Conservation (phyloP, 2,888 invertebrate species). For the Lumbricus terrestris region DNA sequence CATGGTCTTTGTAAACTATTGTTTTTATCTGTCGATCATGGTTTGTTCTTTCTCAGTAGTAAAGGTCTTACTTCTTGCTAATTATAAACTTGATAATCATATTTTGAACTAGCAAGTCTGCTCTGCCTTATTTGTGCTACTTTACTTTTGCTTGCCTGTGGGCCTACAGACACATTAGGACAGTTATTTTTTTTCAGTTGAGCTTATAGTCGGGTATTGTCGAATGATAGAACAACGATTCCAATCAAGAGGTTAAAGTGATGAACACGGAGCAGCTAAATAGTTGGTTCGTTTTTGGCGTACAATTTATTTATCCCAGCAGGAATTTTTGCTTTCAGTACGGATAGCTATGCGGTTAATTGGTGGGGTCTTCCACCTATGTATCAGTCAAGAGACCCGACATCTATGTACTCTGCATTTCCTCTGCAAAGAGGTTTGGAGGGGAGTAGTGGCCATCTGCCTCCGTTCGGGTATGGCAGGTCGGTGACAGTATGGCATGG, state of each 20-base stretch:
- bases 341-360: neutral
- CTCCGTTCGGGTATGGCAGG: neutral
- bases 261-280: neutral
- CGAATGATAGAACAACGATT: neutral
- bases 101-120: neutral
- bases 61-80: neutral
- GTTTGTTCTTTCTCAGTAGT: neutral
- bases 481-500: neutral
- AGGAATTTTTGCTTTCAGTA: conserved; percentile 6
- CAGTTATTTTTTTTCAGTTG: neutral
- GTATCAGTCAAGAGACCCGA: neutral
- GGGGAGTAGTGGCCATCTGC: neutral
- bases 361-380: neutral
- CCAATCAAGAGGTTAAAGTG: neutral
- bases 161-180: neutral
- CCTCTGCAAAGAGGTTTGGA: neutral
- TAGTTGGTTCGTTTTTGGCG: neutral
- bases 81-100: too few species aligned
- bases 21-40: neutral
- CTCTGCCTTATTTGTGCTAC: too few species aligned
- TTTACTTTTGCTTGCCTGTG: too few species aligned
- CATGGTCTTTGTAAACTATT: neutral
- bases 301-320: neutral
- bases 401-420: neutral
- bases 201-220: neutral